Percentiles rank a stretch among this genome's conserved stretches.
These are phyloP conservation scores for Cremastinae sp. DNA, from an alignment of 2,888 invertebrate species.

Conservation along the genomic window DNA sequence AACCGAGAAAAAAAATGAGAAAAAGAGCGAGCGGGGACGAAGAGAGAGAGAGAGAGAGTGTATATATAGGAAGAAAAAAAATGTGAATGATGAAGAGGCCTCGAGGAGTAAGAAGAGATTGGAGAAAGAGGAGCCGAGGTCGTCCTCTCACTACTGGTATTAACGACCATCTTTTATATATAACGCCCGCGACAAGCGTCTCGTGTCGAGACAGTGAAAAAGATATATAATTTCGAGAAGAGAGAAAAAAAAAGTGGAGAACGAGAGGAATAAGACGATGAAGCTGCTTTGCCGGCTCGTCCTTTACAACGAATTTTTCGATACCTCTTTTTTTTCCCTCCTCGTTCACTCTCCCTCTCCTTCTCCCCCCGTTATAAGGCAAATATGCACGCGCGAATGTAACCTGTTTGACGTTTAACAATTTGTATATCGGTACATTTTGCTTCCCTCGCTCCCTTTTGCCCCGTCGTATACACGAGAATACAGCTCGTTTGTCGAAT, in stretches of 20 bases:
- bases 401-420: conserved; percentile 42
- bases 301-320: conserved; percentile 45
- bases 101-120: conserved; percentile 46
- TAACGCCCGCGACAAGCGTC: conserved; percentile 60
- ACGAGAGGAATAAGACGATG: conserved; percentile 51
- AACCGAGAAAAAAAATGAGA: conserved; percentile 38
- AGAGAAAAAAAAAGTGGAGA: conserved; percentile 45
- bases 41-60: conserved; percentile 55
- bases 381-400: conserved; percentile 3
- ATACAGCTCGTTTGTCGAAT: conserved; percentile 36
- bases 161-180: conserved; percentile 67
- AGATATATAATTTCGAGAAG: conserved; percentile 52
- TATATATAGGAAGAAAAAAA: background rate
- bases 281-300: conserved; percentile 50
- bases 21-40: too few relatives aligned
- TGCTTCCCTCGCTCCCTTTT: conserved; percentile 13
- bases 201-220: conserved; percentile 56
- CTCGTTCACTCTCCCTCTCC: background rate
- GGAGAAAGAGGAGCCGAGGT: conserved; percentile 51
- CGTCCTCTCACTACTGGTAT: conserved; percentile 76
- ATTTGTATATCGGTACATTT: conserved; percentile 51
- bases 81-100: conserved; percentile 41
- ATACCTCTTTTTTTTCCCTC: conserved; percentile 31
- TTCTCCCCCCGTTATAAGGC: conserved; percentile 7
- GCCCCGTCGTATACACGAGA: conserved; percentile 7